Evolutionary conservation across 2,797 vertebrate genomes (phyloP), one percentile per base, ranked within the genome.

Genomic region (Halcyon smyrnensis): DNA sequence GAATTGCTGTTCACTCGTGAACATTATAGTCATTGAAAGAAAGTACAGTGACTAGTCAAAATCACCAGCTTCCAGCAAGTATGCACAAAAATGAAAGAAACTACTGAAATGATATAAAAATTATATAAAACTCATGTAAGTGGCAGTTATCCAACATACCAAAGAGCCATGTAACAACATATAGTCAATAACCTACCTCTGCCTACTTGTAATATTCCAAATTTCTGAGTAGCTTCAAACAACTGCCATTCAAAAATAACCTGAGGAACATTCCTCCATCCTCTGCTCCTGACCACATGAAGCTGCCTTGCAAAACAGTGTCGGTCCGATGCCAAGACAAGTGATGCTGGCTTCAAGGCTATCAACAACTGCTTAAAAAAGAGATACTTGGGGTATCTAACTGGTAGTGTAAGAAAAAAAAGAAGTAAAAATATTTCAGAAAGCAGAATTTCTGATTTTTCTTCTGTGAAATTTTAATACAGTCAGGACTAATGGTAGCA

Each of bases 201-300:
- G 20, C 6, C 15, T 34, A 32, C 36, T 37, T 53, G 63, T 25
- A 89, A 65, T 54, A 80, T 39, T 56, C 46, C 53, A 70, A 39
- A 83, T 74, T 87, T 78, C 68, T 64, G n/a, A 95, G 56, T 36
- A 65, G 30, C 46, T 82, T 91, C 75, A 73, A 94, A 79, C 19
- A 81, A 62, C 18, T 56, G 28, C 15, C 60, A 84, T 27, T 69
- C 56, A 32, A 68, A 87, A 70, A 54, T 5, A 70, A 79, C 6
- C 12, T 43, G 37, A 68, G 43, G 80, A 87, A 68, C 9, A 43
- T 36, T 87, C 45, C n/a, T 70, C 27, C 27, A 56, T 85, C 39
- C 12, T 68, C 34, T 68, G 56, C 53, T 11, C 41, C 45, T 0
- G 0, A 57, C 37, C 53, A 50, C 2, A 53, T 6, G 24, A 85